Base-by-base conservation (phyloP, 2,113 vertebrate species). In the Cynocephalus volans region DNA sequence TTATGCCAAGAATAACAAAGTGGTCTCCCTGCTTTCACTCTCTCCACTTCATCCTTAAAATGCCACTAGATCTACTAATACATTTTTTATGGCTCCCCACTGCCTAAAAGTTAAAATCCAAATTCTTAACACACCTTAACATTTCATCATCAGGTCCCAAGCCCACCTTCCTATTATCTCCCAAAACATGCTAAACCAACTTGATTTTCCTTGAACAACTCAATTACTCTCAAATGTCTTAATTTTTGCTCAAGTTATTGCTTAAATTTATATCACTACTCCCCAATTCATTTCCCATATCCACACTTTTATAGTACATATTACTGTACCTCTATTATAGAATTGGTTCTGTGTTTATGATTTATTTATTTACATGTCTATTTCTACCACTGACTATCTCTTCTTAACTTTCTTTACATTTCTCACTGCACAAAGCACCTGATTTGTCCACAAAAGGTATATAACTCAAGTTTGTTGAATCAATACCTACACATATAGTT, bases 101-200 rank as follows among this genome's bases (percentile, higher is more conserved):
- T 76, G 60, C 72, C 36, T 93, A 95, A 69, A 80, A 82, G 52
- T 95, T 95, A 84, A 69, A 79, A 91, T 62, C 69, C 88, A 65
- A 91, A 75, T 87, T 90, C 31, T 93, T 83, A 89, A 92, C 91
- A 67, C 26, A 85, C 56, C 58, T 79, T 69, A 91, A 54, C 76
- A 80, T 64, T 91, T 58, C n/a, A 90, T 19, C 76, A 92, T 54
- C 8, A 75, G 64, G 19, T 77, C 45, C 26, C 33, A 93, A 93
- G 67, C 15, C 73, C 65, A 77, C 50, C 13, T 82, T 85, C 9
- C 41, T 83, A 21, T 79, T 82, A 70, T 50, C 28, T 79, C 26
- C 67, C 14, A 89, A 77, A 64, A 24, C 50, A 82, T 54, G 48
- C 60, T 88, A 85, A 95, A 58, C n/a, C 64, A n/a, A 76, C 54